phyloP scores from a whole-genome alignment of 1,140 invertebrate genomes.

The Zophobas atratus region DNA sequence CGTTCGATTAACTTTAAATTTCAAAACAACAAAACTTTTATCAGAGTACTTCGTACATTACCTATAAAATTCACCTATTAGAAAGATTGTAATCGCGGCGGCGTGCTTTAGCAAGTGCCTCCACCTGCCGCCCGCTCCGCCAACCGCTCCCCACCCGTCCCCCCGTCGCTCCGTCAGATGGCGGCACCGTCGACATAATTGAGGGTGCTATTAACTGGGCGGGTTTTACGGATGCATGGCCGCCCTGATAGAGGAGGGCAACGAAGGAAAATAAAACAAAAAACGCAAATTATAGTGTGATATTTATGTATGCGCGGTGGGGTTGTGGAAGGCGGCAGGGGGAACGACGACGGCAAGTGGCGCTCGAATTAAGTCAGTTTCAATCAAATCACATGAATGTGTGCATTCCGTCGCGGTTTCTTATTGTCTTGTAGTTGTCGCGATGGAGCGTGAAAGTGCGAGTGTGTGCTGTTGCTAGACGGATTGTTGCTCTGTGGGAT shows the following conservation, averaged over 20 bases:
- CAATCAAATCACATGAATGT: slow-evolving; percentile 69
- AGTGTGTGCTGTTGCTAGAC: slow-evolving; percentile 23
- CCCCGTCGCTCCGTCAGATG: slow-evolving; percentile 53
- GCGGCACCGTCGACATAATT: slow-evolving; percentile 60
- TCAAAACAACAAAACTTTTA: no score
- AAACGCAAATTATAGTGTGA: slow-evolving; percentile 67
- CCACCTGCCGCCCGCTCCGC: neutral
- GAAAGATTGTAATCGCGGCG: no score
- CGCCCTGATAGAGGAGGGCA: slow-evolving; percentile 68
- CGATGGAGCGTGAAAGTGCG: neutral
- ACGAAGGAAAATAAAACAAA: slow-evolving; percentile 67
- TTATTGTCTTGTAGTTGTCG: slow-evolving; percentile 19
- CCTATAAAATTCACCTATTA: no score
- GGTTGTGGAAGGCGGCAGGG: slow-evolving; percentile 60
- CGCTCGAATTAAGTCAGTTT: slow-evolving; percentile 68
- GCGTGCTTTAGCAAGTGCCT: neutral
- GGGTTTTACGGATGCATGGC: slow-evolving; percentile 69
- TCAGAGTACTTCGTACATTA: no score
- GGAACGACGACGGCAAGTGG: slow-evolving; percentile 65
- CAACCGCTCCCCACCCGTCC: neutral
- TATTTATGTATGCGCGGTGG: slow-evolving; percentile 68
- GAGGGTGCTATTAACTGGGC: slow-evolving; percentile 69
- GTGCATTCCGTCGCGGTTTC: slow-evolving; percentile 49
- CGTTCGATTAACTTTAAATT: no score
- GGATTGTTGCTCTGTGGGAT: neutral